These are phyloP conservation scores for Eretmocerus hayati DNA, from an alignment of 2,888 invertebrate genomes.

Conservation along the genomic window DNA sequence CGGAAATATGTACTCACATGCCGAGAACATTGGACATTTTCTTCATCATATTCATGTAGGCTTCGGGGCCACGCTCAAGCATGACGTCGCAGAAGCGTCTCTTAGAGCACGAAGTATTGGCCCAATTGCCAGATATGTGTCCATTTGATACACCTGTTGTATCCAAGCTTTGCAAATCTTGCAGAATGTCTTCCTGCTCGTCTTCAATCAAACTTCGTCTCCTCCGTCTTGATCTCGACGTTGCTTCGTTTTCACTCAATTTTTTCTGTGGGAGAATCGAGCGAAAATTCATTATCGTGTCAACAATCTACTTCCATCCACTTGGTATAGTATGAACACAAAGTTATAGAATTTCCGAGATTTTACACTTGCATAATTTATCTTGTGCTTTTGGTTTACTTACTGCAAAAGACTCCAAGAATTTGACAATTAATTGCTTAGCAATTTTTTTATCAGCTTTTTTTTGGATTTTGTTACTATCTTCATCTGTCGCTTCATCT, in stretches of 20 bases:
- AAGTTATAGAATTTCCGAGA: too few species aligned
- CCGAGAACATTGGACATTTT: constrained; percentile 67
- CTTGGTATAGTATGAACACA: too few species aligned
- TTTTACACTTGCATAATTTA: too few species aligned
- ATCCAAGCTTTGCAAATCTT: constrained; percentile 39
- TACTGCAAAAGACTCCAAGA: constrained; percentile 11
- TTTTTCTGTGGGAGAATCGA: too few species aligned
- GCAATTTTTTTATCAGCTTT: constrained; percentile 18
- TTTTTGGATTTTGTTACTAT: constrained; percentile 8
- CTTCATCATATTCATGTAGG: constrained; percentile 70
- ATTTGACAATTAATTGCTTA: constrained; percentile 10
- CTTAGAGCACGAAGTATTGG: constrained; percentile 71
- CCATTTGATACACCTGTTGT: constrained; percentile 27
- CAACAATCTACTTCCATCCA: too few species aligned
- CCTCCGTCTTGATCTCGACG: constrained; percentile 27
- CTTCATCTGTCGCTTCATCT: constrained; percentile 14
- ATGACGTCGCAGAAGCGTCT: constrained; percentile 71
- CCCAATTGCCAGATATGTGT: constrained; percentile 55
- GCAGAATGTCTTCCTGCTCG: constrained; percentile 35
- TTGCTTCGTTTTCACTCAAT: too few species aligned
- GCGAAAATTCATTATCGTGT: too few species aligned
- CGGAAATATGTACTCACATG: constrained; percentile 55
- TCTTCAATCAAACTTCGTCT: constrained; percentile 29
- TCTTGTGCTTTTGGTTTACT: not conserved
- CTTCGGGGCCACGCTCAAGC: constrained; percentile 62